These are phyloP conservation scores for Crocallis elinguaria DNA, from an alignment of 2,888 invertebrate genomes.

Conservation along the genomic window DNA sequence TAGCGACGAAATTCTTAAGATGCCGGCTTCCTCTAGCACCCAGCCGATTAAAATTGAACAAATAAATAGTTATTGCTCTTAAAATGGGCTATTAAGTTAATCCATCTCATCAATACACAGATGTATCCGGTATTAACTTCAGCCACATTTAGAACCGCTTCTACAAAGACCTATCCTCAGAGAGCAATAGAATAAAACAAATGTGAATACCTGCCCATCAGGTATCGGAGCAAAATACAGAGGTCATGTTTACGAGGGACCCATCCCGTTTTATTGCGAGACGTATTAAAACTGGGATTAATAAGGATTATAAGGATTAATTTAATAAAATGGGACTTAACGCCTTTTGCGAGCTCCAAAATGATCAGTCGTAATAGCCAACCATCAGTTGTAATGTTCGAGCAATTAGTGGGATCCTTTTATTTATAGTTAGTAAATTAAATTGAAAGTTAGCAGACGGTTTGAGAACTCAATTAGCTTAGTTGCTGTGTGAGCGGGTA, in stretches of 20 bases:
- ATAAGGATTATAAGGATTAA: constrained; percentile 74
- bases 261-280: constrained; percentile 64
- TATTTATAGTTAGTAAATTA: constrained; percentile 44
- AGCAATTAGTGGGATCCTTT: constrained; percentile 37
- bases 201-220: constrained; percentile 19
- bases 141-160: constrained; percentile 12
- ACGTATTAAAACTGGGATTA: constrained; percentile 62
- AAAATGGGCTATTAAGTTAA: no score
- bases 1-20: no score
- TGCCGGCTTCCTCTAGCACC: no score
- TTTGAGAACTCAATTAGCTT: constrained; percentile 15
- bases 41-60: no score
- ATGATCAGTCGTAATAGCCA: constrained; percentile 36
- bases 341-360: constrained; percentile 37
- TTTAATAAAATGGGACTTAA: constrained; percentile 66
- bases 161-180: constrained; percentile 18
- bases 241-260: constrained; percentile 58
- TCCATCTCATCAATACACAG: not conserved
- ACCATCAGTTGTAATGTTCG: constrained; percentile 32
- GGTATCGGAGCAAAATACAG: constrained; percentile 29
- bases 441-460: constrained; percentile 20
- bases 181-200: constrained; percentile 40
- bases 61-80: no score
- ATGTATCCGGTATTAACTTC: not conserved
- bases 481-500: not conserved